Evolutionary conservation across 2,113 vertebrate genomes (phyloP), one percentile per base, ranked within the genome.

Genomic region (Suricata suricatta): DNA sequence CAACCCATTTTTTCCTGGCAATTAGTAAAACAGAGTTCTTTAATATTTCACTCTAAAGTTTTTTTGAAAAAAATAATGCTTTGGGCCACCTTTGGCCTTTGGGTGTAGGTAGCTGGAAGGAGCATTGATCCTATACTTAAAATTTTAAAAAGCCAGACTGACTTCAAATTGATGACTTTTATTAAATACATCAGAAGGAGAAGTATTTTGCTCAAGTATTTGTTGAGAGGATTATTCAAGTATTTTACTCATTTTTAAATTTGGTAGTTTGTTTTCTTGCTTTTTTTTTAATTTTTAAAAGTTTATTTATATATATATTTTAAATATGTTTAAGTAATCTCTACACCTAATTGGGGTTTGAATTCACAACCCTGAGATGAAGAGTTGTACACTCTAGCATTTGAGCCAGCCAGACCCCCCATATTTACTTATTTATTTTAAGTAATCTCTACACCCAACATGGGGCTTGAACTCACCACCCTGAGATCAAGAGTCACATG

Each of bases 21-120:
- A 77, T 92, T 95, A 84, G 69, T 92, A 77, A 71, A 81, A 95
- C 12, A 92, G 72, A 93, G n/a, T 38, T 68, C 47, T 93, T 84
- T 74, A 95, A 47, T 95, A 76, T 80, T 94, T 88, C 81, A 76
- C 23, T 88, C 19, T 90, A 50, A 80, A 72, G 10, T 69, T 10
- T 47, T 95, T 90, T 96, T 72, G 31, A 82, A 91, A 88, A 88
- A 90, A 95, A 50, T 87, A 31, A 87, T 71, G 8, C 68, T 3
- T 81, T 14, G 13, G 54, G 29, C 41, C 41, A 81, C 3, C 74
- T 96, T 92, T 35, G 86, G 50, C n/a, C 47, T 38, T 44, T 31
- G 10, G 50, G 82, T 94, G 21, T 79, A 90, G 72, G 44, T 19
- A 94, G 16, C 79, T 92, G 25, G 31, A 82, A 94, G n/a, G 50